Conservation (phyloP, 2,797 vertebrate genomes). For the Xerus rutilus region DNA sequence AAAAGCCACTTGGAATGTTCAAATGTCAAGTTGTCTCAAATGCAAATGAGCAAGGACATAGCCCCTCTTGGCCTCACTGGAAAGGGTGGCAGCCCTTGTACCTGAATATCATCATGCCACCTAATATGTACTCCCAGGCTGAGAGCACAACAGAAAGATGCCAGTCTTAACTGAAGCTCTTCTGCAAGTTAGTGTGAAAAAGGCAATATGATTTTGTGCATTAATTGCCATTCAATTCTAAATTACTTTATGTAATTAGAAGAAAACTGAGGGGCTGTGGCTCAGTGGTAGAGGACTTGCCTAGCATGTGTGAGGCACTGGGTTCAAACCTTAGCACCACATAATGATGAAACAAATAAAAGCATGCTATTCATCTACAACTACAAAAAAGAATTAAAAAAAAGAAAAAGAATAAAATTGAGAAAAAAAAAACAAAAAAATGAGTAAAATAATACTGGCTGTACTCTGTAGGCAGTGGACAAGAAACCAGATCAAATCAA, state of each 20-base stretch:
- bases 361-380: no score
- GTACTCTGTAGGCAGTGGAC: not conserved
- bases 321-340: no score
- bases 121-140: not conserved
- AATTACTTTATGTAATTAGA: not conserved
- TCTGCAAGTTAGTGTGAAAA: not conserved
- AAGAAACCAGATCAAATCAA: not conserved
- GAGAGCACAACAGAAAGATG: not conserved
- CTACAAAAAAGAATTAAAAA: no score
- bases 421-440: no score
- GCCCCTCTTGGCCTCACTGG: not conserved
- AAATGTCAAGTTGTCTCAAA: not conserved
- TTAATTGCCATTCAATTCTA: not conserved
- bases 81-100: not conserved
- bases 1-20: not conserved
- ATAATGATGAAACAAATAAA: no score
- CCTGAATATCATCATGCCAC: not conserved
- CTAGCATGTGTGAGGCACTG: no score
- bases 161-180: not conserved
- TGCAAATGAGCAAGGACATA: not conserved
- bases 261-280: not conserved
- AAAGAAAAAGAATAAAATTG: no score
- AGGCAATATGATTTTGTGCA: not conserved
- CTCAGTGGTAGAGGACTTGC: no score
- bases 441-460: not conserved